Conservation (phyloP, 1,140 invertebrate genomes). For the Diachasmimorpha longicaudata region DNA sequence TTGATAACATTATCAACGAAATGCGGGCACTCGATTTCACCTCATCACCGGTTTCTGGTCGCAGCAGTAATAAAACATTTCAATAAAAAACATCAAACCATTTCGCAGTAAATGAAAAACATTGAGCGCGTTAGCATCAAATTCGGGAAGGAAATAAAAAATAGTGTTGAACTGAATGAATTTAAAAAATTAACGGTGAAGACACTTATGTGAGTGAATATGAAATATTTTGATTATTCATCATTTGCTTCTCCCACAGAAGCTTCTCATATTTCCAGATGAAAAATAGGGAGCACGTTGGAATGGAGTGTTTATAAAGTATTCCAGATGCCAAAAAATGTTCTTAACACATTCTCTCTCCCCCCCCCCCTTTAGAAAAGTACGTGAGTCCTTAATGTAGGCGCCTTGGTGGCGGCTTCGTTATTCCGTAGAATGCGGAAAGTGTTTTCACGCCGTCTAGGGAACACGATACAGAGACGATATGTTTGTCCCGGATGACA, state of each 20-base stretch:
- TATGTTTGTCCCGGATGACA: slow-evolving; percentile 37
- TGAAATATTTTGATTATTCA: neutral
- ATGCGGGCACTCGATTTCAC: slow-evolving; percentile 22
- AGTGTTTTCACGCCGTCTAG: slow-evolving; percentile 22
- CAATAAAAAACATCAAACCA: neutral
- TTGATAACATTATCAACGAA: slow-evolving; percentile 27
- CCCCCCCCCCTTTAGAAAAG: neutral
- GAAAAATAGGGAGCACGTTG: neutral
- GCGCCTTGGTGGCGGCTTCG: neutral
- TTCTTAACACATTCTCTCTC: neutral
- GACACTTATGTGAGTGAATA: neutral
- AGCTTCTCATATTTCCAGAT: neutral
- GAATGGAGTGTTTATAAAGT: neutral
- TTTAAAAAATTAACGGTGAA: neutral
- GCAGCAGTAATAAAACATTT: neutral
- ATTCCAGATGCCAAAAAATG: slow-evolving; percentile 4
- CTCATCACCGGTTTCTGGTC: neutral
- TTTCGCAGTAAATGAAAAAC: neutral
- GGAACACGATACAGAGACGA: slow-evolving; percentile 28
- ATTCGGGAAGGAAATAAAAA: neutral
- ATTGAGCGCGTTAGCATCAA: neutral
- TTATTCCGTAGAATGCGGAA: slow-evolving; percentile 18
- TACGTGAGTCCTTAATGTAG: neutral
- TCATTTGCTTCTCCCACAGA: neutral
- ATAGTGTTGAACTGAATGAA: neutral